A percentile compares a stretch with the other conserved stretches of the same genome.
These are phyloP conservation scores for Nebria salina DNA, from an alignment of 2,888 invertebrate genomes.

Conservation along the genomic window DNA sequence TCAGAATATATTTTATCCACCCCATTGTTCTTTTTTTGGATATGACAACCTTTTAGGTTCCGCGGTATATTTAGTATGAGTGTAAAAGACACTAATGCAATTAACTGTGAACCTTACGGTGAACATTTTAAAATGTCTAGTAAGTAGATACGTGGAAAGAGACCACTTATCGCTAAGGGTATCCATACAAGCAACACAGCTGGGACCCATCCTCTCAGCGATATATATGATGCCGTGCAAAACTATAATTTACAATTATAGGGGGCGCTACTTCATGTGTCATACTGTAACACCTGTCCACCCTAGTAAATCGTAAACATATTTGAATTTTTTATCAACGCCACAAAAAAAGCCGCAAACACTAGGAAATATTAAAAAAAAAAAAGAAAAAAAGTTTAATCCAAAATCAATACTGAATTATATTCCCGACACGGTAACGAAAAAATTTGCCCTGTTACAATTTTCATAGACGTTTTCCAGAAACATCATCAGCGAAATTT, in stretches of 20 bases:
- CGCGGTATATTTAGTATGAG: neutral
- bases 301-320: neutral
- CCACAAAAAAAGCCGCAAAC: neutral
- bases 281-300: neutral
- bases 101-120: neutral
- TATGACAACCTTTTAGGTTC: neutral
- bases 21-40: neutral
- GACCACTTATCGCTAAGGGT: neutral
- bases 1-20: no score
- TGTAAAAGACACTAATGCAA: neutral
- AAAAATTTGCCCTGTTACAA: neutral
- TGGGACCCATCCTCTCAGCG: neutral
- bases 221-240: neutral
- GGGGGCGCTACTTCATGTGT: neutral
- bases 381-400: neutral
- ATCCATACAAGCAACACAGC: neutral
- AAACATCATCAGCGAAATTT: conserved; percentile 1
- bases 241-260: neutral
- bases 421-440: neutral
- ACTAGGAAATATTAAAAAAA: neutral
- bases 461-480: neutral
- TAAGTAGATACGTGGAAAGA: neutral
- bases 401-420: neutral
- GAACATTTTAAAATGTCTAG: neutral
- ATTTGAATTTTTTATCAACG: neutral